Base-by-base conservation (phyloP, 2,797 vertebrate genomes). In the Anguilla anguilla region DNA sequence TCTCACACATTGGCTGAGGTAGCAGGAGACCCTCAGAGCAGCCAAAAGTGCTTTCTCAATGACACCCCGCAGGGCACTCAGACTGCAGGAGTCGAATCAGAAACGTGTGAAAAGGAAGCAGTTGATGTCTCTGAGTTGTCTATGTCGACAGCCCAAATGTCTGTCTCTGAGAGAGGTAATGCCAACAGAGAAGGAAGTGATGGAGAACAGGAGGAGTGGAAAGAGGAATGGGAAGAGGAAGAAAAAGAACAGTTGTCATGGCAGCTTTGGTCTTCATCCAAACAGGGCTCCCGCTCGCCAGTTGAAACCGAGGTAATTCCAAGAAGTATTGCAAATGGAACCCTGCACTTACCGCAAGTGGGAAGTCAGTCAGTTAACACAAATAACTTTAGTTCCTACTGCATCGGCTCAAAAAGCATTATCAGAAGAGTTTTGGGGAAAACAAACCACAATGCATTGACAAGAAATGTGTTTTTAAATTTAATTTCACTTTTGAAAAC, bases 221-320 rank as follows among this genome's bases (percentile, higher is more conserved):
- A 92, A 25, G 92, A 94, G 72, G 88, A 79, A 88, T 94, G 89
- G 90, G 92, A 94, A 10, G 86, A 57, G 55, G 35, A 91, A 0
- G 77, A 88, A 7, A 84, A 93, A 84, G 7, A 82, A 35, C 57
- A 1, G 49, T 93, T 95, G 88, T 53, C 57, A 43, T 86, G 77
- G 79, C 13, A 74, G 22, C 39, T 22, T 25, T n/a, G 72, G 6
- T 25, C 13, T 57, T 85, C 64, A 31, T 67, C 87, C 57, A 3
- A 2, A 15, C 43, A 13, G 13, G 43, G n/a, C 61, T 79, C 81
- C 46, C 17, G 11, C 22, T 25, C 79, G 25, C 25, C 22, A 15
- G 43, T n/a, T 51, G n/a, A 49, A n/a, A 0, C 79, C 25, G 79
- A 51, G 79, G 79, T 82, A 82, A 82, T 82, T 82, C 46, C 10